These are phyloP conservation scores for Lepidocyrtinus sp. DNA, from an alignment of 2,888 invertebrate species.

Conservation along the genomic window DNA sequence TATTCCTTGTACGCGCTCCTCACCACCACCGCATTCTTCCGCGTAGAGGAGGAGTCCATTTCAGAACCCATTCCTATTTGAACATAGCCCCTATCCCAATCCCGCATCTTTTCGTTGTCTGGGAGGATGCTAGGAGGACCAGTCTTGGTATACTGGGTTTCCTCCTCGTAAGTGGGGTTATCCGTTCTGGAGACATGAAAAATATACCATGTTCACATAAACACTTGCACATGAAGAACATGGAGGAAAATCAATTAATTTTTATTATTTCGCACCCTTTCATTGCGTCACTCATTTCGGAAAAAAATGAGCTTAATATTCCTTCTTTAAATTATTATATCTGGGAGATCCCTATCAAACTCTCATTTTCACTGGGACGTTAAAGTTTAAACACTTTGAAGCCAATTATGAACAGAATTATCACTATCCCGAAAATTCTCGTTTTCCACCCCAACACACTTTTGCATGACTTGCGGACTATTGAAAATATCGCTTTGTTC, in stretches of 20 bases:
- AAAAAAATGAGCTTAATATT: not conserved
- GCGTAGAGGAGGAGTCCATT: not conserved
- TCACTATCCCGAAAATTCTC: no score
- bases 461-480: no score
- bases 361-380: no score
- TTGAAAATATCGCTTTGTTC: no score
- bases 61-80: constrained; percentile 38
- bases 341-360: no score
- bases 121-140: constrained; percentile 27
- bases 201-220: not conserved
- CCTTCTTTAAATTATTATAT: no score
- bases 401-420: no score
- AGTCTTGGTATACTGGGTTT: constrained; percentile 6
- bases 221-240: not conserved
- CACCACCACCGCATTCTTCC: constrained; percentile 43
- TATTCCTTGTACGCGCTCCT: constrained; percentile 49
- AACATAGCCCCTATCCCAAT: constrained; percentile 40
- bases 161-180: constrained; percentile 37
- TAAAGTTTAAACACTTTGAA: no score
- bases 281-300: constrained; percentile 29
- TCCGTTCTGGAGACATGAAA: constrained; percentile 16
- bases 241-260: not conserved
- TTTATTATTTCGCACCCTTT: constrained; percentile 35
- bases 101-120: constrained; percentile 14
- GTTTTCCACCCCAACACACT: no score